Conservation (phyloP, 1,140 invertebrate genomes). For the Zaprionus vittiger region DNA sequence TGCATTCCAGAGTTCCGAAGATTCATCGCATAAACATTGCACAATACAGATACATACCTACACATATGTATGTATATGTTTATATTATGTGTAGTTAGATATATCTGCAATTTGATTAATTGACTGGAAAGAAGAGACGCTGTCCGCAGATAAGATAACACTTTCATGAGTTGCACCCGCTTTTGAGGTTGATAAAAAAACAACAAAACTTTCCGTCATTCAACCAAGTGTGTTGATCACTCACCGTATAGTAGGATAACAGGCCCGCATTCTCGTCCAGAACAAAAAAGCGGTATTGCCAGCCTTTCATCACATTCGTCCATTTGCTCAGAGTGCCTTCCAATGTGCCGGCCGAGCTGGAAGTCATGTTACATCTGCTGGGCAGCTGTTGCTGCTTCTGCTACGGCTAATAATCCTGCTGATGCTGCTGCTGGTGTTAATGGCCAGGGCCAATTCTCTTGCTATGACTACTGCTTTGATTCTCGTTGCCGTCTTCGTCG, state of each 20-base stretch:
- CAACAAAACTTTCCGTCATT: slow-evolving; percentile 16
- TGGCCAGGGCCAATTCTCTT: not conserved
- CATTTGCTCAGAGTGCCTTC: slow-evolving; percentile 99
- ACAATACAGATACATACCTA: not conserved
- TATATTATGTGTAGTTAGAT: not conserved
- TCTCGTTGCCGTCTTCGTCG: slow-evolving; percentile 19
- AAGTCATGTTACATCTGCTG: slow-evolving; percentile 38
- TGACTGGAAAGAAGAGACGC: slow-evolving; percentile 10
- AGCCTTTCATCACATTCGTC: slow-evolving; percentile 99
- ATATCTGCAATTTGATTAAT: slow-evolving; percentile 42
- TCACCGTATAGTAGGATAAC: slow-evolving; percentile 98
- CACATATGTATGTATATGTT: not conserved
- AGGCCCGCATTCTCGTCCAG: slow-evolving; percentile 97
- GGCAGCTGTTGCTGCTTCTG: slow-evolving; percentile 1
- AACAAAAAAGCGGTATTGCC: slow-evolving; percentile 99
- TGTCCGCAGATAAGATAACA: slow-evolving; percentile 46
- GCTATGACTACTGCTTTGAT: not conserved
- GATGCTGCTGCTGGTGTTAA: slow-evolving; percentile 1
- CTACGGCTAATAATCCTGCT: slow-evolving; percentile 8
- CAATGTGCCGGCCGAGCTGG: slow-evolving; percentile 86
- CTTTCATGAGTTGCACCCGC: slow-evolving; percentile 8
- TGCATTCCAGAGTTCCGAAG: not conserved
- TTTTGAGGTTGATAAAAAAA: slow-evolving; percentile 29
- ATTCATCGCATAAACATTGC: not conserved
- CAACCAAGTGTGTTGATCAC: slow-evolving; percentile 78